A percentile compares a stretch with the other conserved stretches of the same genome.
These are phyloP conservation scores for Heliconius congener DNA, from an alignment of 1,140 invertebrate species.

Conservation along the genomic window DNA sequence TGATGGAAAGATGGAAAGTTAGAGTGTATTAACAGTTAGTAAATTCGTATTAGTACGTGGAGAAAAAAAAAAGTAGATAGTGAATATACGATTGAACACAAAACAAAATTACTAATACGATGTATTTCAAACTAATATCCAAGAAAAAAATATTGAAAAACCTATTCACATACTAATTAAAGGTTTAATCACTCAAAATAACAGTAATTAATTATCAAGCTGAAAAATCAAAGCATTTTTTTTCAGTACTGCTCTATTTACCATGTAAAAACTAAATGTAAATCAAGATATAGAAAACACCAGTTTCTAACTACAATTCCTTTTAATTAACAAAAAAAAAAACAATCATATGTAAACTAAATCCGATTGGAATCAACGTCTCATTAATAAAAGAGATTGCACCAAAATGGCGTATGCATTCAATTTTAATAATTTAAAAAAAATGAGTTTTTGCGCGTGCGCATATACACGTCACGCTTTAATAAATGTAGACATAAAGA, in stretches of 20 bases:
- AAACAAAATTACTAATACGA: too few relatives aligned
- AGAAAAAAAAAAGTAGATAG: too few relatives aligned
- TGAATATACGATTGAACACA: too few relatives aligned
- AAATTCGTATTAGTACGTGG: too few relatives aligned
- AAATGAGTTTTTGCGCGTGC: constrained; percentile 37
- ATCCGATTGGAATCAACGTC: constrained; percentile 35
- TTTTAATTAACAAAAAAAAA: constrained; percentile 14
- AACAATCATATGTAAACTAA: constrained; percentile 8
- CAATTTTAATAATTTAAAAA: constrained; percentile 37
- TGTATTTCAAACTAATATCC: background rate
- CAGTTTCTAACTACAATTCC: background rate
- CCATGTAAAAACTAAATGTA: background rate
- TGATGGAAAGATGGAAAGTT: too few relatives aligned
- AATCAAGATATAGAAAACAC: background rate
- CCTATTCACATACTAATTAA: background rate
- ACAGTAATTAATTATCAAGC: background rate
- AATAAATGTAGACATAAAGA: constrained; percentile 50
- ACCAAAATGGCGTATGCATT: constrained; percentile 32
- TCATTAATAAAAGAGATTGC: constrained; percentile 35
- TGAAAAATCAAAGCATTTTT: background rate
- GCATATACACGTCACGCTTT: constrained; percentile 39
- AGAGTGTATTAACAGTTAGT: too few relatives aligned
- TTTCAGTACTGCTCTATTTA: background rate
- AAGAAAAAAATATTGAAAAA: background rate
- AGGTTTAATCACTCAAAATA: background rate